Conservation (phyloP, 1,140 invertebrate species). For the Drosophila eugracilis region DNA sequence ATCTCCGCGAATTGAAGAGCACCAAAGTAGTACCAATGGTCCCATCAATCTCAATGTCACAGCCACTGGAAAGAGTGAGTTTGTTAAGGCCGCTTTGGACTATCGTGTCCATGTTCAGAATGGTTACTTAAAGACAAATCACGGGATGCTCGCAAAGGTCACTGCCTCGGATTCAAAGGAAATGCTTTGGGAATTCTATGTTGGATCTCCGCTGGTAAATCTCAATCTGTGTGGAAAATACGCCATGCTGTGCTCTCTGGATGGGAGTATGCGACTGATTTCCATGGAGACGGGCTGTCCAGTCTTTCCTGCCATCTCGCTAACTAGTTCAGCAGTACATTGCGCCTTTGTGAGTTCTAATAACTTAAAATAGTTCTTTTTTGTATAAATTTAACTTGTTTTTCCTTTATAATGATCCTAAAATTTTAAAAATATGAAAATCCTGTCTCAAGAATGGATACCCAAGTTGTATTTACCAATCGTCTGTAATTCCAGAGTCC, state of each 20-base stretch:
- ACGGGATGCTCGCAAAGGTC: conserved; percentile 72
- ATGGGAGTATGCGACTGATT: conserved; percentile 76
- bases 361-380: too few species aligned
- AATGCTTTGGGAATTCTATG: conserved; percentile 60
- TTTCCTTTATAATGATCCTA: too few species aligned
- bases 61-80: conserved; percentile 64
- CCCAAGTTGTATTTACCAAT: neutral
- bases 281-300: conserved; percentile 68
- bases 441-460: neutral
- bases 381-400: too few species aligned
- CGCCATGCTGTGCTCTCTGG: conserved; percentile 76
- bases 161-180: conserved; percentile 50
- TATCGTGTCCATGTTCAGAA: conserved; percentile 77
- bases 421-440: neutral
- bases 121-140: conserved; percentile 65
- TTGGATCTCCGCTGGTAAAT: conserved; percentile 78
- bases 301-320: conserved; percentile 72
- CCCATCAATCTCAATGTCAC: conserved; percentile 66
- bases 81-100: conserved; percentile 66
- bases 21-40: conserved; percentile 46
- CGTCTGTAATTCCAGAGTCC: conserved; percentile 50
- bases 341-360: conserved; percentile 76
- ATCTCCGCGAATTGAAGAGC: conserved; percentile 23
- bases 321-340: conserved; percentile 66
- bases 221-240: conserved; percentile 81